A percentile compares a stretch with the other conserved stretches of the same genome.
Conservation (phyloP, 1,140 invertebrate genomes). For the Atta cephalotes region DNA sequence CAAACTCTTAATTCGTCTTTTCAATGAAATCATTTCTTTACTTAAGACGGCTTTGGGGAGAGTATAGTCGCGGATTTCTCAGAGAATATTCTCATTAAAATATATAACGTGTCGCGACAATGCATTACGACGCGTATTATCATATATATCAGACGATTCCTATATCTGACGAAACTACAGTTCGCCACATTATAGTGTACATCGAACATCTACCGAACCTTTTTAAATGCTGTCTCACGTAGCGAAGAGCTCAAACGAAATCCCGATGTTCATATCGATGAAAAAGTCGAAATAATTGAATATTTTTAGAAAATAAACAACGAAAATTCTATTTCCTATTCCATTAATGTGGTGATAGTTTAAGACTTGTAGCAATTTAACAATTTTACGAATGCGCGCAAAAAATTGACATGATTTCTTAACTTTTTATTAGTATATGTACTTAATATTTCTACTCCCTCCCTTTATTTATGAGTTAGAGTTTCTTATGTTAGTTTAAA, state of each 20-base stretch:
- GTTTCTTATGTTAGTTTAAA: too few species aligned
- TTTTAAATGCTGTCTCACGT: slow-evolving; percentile 27
- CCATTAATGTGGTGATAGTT: background rate
- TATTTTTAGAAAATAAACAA: slow-evolving; percentile 11
- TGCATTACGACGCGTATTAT: slow-evolving; percentile 5
- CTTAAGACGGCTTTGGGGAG: slow-evolving; percentile 12
- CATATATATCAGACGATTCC: background rate
- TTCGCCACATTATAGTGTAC: background rate
- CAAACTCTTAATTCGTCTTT: slow-evolving; percentile 59
- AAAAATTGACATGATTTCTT: background rate
- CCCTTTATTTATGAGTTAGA: too few species aligned
- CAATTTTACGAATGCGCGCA: background rate
- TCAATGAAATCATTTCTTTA: slow-evolving; percentile 52
- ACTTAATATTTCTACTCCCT: too few species aligned
- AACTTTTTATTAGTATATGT: background rate
- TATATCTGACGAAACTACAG: background rate
- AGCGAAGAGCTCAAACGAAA: background rate
- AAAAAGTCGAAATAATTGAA: slow-evolving; percentile 21
- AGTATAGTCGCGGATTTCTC: slow-evolving; percentile 6
- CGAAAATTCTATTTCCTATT: background rate
- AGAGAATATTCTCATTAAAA: slow-evolving; percentile 33
- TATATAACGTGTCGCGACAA: slow-evolving; percentile 9
- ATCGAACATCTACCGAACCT: background rate
- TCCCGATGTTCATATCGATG: background rate
- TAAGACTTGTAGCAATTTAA: background rate